Percentiles rank a stretch among this genome's conserved stretches.
Conservation (phyloP, 1,140 invertebrate species). For the Papilio aristodemus region DNA sequence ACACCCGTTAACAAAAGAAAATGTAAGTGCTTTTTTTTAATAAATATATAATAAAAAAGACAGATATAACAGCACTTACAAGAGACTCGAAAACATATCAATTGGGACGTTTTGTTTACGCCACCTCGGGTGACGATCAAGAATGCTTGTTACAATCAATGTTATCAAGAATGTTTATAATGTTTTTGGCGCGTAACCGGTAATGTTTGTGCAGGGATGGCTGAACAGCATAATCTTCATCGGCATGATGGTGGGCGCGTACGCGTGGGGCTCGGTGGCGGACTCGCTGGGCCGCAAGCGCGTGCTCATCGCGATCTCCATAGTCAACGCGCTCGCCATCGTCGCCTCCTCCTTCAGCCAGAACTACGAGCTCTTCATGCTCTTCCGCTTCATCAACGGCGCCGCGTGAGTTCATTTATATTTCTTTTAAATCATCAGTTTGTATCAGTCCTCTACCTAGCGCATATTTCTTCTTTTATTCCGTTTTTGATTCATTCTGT, state of each 20-base stretch:
- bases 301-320: conserved; percentile 92
- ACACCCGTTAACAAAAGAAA: background rate
- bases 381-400: conserved; percentile 94
- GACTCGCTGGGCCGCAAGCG: conserved; percentile 92
- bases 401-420: conserved; percentile 88
- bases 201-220: conserved; percentile 83
- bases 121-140: no score
- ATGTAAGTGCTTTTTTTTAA: no score
- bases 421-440: background rate
- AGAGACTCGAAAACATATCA: no score
- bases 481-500: no score
- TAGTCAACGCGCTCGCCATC: conserved; percentile 94
- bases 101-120: no score
- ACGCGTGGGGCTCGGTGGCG: conserved; percentile 94
- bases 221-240: conserved; percentile 92
- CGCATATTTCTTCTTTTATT: no score
- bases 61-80: no score
- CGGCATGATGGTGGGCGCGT: conserved; percentile 96
- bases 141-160: no score
- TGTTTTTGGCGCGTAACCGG: no score
- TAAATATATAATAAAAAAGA: no score
- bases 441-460: no score
- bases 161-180: no score
- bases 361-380: conserved; percentile 91
- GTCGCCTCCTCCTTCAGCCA: conserved; percentile 93